Base-by-base conservation (phyloP, 2,888 invertebrate genomes). In the Andrena fulva region DNA sequence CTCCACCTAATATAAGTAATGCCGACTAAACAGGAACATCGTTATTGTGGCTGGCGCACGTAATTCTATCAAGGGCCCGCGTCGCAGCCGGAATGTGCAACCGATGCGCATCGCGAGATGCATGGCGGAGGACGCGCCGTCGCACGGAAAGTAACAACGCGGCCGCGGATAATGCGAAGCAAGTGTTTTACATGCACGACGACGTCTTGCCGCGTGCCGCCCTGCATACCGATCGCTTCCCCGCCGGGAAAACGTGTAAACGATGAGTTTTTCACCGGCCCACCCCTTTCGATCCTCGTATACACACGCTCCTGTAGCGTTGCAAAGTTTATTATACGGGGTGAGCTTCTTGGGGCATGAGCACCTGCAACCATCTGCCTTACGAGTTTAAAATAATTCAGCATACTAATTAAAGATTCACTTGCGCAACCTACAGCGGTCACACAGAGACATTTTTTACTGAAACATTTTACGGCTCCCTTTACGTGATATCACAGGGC, bases 151-250 rank as follows among this genome's bases (percentile, higher is more conserved):
- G 73, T 76, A 79, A 83, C 84, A 77, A 67, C 68, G 56, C 56
- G 27, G 24, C 42, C n/a, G 8, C 63, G 59, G 73, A 81, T 82
- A 86, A 87, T 67, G 62, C 60, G 31, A 62, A 56, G 7, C 33
- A 16, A 56, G 35, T 67, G 60, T 85, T 86, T 85, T 82, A 76
- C 85, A 87, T 86, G 85, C 82, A 66, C 70, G 70, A 42, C 77
- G 63, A 75, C 63, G 69, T 71, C 50, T 80, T 62, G 16, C 31
- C 33, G n/a, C 7, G 73, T 4, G 27, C 29, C 60, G 63, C 7
- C 60, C 60, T 20, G 86, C 87, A 86, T 87, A 85, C 86, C 67
- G 80, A 86, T 85, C 62, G 70, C 27, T n/a, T 59, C 24, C 0
- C 54, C 66, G 35, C 42, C 31, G 24, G 42, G 52, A 75, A 86